Conservation (phyloP, 2,888 invertebrate genomes). For the Athrips mouffetella region DNA sequence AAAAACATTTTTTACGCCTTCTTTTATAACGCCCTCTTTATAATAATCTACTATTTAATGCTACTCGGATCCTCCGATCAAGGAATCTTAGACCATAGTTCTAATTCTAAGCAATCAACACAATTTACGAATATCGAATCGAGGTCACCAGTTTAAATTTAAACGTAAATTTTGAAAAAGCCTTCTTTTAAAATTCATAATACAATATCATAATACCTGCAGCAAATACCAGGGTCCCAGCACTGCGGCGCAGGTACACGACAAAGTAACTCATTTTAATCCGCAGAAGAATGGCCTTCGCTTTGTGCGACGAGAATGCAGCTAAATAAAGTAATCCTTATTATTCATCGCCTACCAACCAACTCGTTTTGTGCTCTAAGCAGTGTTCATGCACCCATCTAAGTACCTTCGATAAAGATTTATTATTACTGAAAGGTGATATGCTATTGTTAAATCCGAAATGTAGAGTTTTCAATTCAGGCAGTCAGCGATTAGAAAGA, state of each 20-base stretch:
- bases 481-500: background rate
- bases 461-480: background rate
- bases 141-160: no score
- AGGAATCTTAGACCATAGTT: no score
- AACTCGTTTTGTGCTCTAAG: constrained; percentile 21
- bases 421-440: background rate
- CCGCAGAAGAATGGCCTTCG: constrained; percentile 48
- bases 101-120: no score
- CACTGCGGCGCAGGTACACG: constrained; percentile 21
- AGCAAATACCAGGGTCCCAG: background rate
- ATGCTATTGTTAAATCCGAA: no score
- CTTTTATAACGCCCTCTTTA: no score
- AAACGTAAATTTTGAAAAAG: no score
- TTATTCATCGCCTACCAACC: constrained; percentile 27
- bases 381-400: background rate
- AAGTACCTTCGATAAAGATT: background rate
- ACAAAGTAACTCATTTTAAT: constrained; percentile 64
- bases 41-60: no score
- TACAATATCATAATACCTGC: no score
- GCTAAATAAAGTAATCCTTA: constrained; percentile 46
- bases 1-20: no score
- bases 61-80: no score
- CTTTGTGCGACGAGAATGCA: constrained; percentile 46
- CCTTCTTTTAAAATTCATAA: no score
- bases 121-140: no score